Evolutionary conservation across 2,888 invertebrate genomes (phyloP).

Genomic region (Thysanoteuthis rhombus): DNA sequence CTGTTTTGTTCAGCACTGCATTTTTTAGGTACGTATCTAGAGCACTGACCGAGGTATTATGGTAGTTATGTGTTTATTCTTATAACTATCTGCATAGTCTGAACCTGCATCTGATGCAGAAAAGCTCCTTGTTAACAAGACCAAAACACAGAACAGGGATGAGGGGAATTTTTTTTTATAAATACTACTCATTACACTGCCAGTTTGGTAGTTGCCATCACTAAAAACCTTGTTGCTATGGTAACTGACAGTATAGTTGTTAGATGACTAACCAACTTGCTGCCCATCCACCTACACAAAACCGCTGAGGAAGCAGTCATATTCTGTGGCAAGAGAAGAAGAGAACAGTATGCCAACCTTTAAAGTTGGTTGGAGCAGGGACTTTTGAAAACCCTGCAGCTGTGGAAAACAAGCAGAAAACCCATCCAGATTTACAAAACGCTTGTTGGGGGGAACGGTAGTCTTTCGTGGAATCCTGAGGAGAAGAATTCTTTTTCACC

Average conservation of each 20-base stretch:
- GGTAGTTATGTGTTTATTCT: too few species aligned
- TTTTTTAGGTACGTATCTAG: too few species aligned
- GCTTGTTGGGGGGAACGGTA: too few species aligned
- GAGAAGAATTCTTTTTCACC: too few species aligned
- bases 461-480: too few species aligned
- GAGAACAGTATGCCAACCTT: background rate
- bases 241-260: background rate
- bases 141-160: too few species aligned
- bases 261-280: background rate
- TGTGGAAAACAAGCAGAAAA: background rate
- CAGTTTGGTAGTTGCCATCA: background rate
- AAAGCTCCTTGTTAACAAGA: too few species aligned
- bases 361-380: background rate
- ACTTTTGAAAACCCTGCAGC: background rate
- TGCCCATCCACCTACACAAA: background rate
- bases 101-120: too few species aligned
- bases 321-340: background rate
- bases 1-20: too few species aligned
- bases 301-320: background rate
- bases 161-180: background rate
- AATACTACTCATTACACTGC: background rate
- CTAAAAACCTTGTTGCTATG: background rate
- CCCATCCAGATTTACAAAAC: too few species aligned
- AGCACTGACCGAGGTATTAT: too few species aligned
- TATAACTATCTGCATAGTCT: too few species aligned